A percentile compares a stretch with the other conserved stretches of the same genome.
phyloP scores from a whole-genome alignment of 2,797 vertebrate genomes.

The Myotis vivesi region DNA sequence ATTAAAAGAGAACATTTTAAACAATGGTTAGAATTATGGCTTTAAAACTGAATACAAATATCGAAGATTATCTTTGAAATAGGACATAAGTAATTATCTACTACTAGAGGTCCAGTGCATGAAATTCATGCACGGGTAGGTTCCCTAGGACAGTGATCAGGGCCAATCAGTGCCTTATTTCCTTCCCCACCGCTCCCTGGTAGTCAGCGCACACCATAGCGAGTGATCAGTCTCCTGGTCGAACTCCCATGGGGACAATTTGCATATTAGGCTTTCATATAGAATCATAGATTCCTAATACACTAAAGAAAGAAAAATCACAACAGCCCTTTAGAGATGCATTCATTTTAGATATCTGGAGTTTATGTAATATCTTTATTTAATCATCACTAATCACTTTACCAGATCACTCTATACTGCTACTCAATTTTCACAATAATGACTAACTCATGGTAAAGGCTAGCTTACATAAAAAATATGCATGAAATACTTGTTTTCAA shows the following conservation, averaged over 20 bases:
- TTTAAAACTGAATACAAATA: conserved; percentile 2
- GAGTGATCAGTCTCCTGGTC: too few relatives aligned
- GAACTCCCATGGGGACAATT: too few relatives aligned
- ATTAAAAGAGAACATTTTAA: not conserved
- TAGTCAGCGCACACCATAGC: too few relatives aligned
- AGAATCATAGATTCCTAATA: not conserved
- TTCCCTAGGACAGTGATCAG: too few relatives aligned
- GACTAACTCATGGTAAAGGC: not conserved
- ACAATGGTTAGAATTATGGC: not conserved
- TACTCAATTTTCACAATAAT: conserved; percentile 14
- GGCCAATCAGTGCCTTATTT: too few relatives aligned
- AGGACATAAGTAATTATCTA: not conserved
- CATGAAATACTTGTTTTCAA: conserved; percentile 28
- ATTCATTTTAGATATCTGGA: not conserved
- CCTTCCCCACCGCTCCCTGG: too few relatives aligned
- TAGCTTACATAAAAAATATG: conserved; percentile 1
- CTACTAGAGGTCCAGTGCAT: too few relatives aligned
- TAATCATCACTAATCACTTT: not conserved
- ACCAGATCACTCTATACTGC: not conserved
- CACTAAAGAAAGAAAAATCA: not conserved
- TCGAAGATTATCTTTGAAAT: not conserved
- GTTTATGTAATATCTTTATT: not conserved
- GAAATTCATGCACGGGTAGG: too few relatives aligned
- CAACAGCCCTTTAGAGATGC: not conserved
- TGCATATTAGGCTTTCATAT: too few relatives aligned